These are phyloP conservation scores for Stylophora pistillata DNA, from an alignment of 64 coral and sea anemone genomes.

Conservation along the genomic window DNA sequence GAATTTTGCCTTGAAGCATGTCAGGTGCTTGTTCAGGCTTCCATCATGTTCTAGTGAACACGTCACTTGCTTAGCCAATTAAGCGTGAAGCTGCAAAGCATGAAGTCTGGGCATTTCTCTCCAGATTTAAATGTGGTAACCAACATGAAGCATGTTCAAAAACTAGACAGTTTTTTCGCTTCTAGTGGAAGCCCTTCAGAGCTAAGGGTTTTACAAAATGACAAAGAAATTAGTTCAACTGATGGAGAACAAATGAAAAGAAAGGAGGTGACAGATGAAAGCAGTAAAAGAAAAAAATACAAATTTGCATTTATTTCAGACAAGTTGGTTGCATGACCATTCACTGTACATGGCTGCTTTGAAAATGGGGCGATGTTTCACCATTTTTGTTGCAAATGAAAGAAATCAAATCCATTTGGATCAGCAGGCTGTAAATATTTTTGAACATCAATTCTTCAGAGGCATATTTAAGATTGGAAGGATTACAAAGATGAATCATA, in stretches of 20 bases:
- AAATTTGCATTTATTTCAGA: neutral
- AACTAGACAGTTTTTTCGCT: neutral
- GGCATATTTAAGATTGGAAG: slow-evolving; percentile 12
- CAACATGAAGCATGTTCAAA: neutral
- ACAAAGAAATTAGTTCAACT: neutral
- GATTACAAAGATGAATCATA: neutral
- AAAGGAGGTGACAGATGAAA: neutral
- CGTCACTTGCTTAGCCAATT: neutral
- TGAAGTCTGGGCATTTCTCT: neutral
- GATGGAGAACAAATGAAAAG: slow-evolving; percentile 9
- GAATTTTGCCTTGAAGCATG: neutral
- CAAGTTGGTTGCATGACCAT: neutral
- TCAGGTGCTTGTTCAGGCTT: no score
- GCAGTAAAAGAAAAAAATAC: neutral
- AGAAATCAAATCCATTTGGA: neutral
- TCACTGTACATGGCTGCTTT: neutral
- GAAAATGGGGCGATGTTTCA: neutral
- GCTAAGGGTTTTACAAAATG: slow-evolving; percentile 1
- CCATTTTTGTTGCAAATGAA: neutral
- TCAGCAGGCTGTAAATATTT: neutral
- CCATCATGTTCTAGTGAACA: neutral
- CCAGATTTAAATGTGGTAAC: neutral
- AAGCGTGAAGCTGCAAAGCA: neutral
- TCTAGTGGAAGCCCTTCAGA: slow-evolving; percentile 12
- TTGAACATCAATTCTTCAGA: slow-evolving; percentile 5